These are phyloP conservation scores for Nesoenas mayeri DNA, from an alignment of 2,113 vertebrate species.

Conservation along the genomic window DNA sequence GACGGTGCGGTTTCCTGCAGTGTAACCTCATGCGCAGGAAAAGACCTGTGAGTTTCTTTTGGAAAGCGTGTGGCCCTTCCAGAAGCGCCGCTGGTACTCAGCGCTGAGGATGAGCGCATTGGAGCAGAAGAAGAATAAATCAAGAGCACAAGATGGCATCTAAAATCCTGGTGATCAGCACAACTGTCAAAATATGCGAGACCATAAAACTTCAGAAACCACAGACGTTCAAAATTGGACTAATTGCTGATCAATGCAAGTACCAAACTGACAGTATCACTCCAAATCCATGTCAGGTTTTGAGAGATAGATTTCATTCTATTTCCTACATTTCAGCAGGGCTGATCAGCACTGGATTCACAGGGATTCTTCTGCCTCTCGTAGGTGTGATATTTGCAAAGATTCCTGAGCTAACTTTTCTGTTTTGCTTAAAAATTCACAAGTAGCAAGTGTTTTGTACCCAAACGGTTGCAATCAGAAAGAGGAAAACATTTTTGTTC, in stretches of 20 bases:
- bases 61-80: neutral
- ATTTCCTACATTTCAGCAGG: neutral
- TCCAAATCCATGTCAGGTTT: neutral
- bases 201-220: neutral
- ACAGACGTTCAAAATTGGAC: neutral
- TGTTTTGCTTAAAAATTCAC: neutral
- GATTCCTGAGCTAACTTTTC: neutral
- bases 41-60: neutral
- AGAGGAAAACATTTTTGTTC: neutral
- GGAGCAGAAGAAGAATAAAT: neutral
- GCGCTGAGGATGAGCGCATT: neutral
- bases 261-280: neutral
- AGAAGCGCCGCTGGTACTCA: neutral
- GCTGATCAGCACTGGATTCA: neutral
- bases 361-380: neutral
- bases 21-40: neutral
- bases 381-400: neutral
- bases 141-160: neutral
- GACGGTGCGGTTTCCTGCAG: neutral
- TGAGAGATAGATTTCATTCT: neutral
- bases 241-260: neutral
- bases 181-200: neutral
- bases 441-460: neutral
- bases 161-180: neutral
- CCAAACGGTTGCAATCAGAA: neutral